Evolutionary conservation across 2,888 invertebrate genomes (phyloP).

Genomic region (Eilema griseolum): DNA sequence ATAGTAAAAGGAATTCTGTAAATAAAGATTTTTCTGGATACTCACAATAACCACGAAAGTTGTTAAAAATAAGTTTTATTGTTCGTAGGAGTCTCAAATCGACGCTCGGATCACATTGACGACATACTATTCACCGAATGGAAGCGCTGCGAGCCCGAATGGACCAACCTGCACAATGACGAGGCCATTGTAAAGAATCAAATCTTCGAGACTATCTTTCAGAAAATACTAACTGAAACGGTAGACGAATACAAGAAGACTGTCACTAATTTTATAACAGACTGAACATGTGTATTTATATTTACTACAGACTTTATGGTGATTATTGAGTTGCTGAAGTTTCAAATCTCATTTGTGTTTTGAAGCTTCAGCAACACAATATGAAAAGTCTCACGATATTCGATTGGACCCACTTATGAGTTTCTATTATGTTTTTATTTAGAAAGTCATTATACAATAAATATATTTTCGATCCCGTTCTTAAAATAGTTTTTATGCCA

Average conservation of each 20-base stretch:
- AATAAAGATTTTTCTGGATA: not conserved
- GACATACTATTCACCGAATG: constrained; percentile 80
- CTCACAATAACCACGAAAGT: not conserved
- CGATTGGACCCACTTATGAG: not conserved
- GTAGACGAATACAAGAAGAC: constrained; percentile 77
- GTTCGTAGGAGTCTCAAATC: constrained; percentile 69
- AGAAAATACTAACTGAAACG: constrained; percentile 75
- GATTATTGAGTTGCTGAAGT: not conserved
- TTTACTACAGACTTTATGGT: not conserved
- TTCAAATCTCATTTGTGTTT: not conserved
- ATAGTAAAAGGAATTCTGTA: too few species aligned
- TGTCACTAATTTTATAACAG: constrained; percentile 45
- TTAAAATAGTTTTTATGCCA: not conserved
- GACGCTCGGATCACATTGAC: constrained; percentile 80
- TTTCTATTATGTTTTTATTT: not conserved
- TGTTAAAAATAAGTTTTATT: not conserved
- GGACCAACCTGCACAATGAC: constrained; percentile 77
- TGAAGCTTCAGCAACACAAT: too few species aligned
- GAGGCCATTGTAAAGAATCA: constrained; percentile 78
- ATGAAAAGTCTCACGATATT: not conserved
- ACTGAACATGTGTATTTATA: constrained; percentile 17
- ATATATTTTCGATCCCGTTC: not conserved
- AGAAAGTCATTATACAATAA: not conserved
- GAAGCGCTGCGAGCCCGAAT: constrained; percentile 80
- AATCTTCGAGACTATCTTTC: constrained; percentile 79